A percentile compares a stretch with the other conserved stretches of the same genome.
Conservation (phyloP, 2,113 vertebrate species). For the Gorsachius goisagi region DNA sequence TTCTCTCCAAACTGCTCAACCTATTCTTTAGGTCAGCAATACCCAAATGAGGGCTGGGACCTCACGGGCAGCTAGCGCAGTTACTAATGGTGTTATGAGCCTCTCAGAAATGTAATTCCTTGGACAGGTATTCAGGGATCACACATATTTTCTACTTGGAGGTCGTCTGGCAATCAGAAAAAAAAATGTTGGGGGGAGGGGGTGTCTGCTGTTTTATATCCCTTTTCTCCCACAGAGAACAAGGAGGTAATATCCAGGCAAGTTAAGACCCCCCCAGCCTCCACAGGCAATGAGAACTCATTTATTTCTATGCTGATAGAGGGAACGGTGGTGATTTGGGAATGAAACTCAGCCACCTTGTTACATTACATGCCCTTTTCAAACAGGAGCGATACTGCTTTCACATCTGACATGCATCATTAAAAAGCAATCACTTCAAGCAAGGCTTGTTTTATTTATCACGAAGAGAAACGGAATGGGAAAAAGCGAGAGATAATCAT, state of each 20-base stretch:
- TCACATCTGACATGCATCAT: constrained; percentile 45
- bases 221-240: constrained; percentile 7
- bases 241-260: constrained; percentile 40
- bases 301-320: constrained; percentile 42
- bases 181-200: background rate
- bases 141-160: constrained; percentile 22
- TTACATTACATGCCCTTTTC: constrained; percentile 41
- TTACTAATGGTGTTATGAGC: constrained; percentile 12
- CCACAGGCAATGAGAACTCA: background rate
- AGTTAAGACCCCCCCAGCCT: background rate
- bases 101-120: background rate
- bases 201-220: constrained; percentile 8
- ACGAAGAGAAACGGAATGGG: constrained; percentile 4
- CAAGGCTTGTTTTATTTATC: constrained; percentile 47
- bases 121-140: constrained; percentile 4
- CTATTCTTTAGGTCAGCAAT: background rate
- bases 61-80: fast-evolving
- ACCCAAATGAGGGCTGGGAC: background rate
- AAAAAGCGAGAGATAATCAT: constrained; percentile 59
- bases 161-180: constrained; percentile 7
- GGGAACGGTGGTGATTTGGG: constrained; percentile 13
- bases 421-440: constrained; percentile 60
- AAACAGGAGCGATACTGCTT: constrained; percentile 32
- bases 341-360: constrained; percentile 47
- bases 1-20: background rate